A percentile compares a stretch with the other conserved stretches of the same genome.
phyloP scores from a whole-genome alignment of 2,113 vertebrate genomes.

The Grantiella picta region DNA sequence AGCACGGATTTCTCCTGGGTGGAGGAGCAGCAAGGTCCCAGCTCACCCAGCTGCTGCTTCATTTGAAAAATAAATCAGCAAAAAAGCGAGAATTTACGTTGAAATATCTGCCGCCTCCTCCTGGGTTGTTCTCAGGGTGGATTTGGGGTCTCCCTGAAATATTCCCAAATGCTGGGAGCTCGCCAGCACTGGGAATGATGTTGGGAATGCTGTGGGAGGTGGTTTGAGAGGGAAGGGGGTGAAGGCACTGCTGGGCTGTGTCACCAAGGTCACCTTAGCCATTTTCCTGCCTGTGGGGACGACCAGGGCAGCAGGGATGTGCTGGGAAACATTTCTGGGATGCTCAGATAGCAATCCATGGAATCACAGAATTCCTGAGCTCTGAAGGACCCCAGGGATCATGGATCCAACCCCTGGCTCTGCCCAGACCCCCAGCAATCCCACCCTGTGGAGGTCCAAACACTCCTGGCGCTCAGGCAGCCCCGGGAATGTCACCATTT shows the following conservation, averaged over 20 bases:
- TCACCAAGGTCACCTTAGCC: accelerated
- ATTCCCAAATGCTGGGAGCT: not conserved
- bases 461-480: not conserved
- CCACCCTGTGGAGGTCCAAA: accelerated
- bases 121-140: not conserved
- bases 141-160: not conserved
- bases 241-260: not conserved
- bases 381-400: too few relatives aligned
- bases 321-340: not conserved
- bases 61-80: accelerated
- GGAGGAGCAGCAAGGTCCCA: not conserved
- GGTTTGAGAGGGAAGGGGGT: not conserved
- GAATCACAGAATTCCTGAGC: not conserved
- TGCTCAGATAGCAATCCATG: not conserved
- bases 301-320: not conserved
- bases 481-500: not conserved
- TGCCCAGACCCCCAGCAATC: not conserved
- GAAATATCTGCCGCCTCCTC: not conserved
- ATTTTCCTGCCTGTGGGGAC: accelerated
- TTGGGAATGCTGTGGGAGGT: not conserved
- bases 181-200: accelerated
- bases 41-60: not conserved
- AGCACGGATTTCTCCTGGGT: not conserved
- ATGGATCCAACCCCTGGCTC: not conserved
- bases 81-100: accelerated